phyloP scores from a whole-genome alignment of 2,113 vertebrate genomes.

The Marmota monax region DNA sequence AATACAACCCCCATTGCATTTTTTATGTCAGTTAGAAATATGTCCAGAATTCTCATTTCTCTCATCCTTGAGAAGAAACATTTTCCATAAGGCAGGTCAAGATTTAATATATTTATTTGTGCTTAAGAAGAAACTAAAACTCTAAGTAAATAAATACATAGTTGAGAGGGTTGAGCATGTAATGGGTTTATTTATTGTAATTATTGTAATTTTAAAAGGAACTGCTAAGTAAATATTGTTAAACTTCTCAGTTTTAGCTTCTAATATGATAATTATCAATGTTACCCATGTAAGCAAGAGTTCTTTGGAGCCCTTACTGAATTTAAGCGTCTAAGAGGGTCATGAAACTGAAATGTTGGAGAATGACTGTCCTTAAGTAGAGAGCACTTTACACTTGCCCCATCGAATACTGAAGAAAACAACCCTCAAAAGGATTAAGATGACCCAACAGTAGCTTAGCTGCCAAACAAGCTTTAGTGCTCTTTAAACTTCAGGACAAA shows the following conservation, averaged over 20 bases:
- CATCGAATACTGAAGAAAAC: not conserved
- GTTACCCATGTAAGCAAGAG: conserved; percentile 53
- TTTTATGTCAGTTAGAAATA: conserved; percentile 29
- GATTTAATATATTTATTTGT: conserved; percentile 54
- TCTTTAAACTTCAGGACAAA: conserved; percentile 56
- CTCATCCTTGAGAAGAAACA: conserved; percentile 41
- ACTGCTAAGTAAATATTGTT: conserved; percentile 38
- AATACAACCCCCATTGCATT: not conserved
- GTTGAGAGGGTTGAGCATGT: conserved; percentile 58
- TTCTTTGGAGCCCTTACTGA: conserved; percentile 54
- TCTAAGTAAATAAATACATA: conserved; percentile 64
- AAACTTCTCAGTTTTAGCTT: conserved; percentile 63
- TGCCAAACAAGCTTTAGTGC: not conserved
- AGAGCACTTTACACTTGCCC: not conserved
- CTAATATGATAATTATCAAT: conserved; percentile 12
- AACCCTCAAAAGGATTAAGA: not conserved
- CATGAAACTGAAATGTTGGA: not conserved
- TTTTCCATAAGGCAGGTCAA: conserved; percentile 53
- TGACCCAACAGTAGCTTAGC: not conserved
- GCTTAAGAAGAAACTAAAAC: conserved; percentile 50
- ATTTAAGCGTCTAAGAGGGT: conserved; percentile 23
- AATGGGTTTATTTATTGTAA: conserved; percentile 64
- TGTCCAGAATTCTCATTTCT: conserved; percentile 61
- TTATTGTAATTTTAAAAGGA: conserved; percentile 63
- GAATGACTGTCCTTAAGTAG: not conserved